Conservation (phyloP, 2,888 invertebrate species). For the Zeuzera pyrina region DNA sequence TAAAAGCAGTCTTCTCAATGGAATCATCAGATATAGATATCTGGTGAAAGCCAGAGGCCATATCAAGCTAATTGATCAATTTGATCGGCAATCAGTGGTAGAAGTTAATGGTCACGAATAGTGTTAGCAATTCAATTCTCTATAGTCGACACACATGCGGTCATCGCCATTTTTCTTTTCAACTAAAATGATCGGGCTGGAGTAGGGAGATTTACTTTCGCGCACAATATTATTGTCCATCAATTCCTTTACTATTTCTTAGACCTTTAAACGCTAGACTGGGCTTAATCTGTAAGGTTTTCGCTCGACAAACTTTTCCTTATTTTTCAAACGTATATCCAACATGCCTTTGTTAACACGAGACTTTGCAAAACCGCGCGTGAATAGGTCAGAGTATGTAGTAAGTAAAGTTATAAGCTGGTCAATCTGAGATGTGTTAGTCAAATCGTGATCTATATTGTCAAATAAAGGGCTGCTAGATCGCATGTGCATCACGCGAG, state of each 20-base stretch:
- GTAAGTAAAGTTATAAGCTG: too few species aligned
- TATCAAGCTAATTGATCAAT: constrained; percentile 5
- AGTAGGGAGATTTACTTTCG: not conserved
- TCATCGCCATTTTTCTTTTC: constrained; percentile 6
- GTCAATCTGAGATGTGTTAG: too few species aligned
- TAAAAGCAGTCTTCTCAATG: not conserved
- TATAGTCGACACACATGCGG: constrained; percentile 13
- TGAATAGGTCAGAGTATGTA: too few species aligned
- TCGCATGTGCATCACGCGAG: too few species aligned
- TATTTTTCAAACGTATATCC: too few species aligned
- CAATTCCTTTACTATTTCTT: not conserved
- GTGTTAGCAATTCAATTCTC: constrained; percentile 13
- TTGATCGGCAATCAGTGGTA: constrained; percentile 12
- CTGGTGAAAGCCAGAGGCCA: not conserved
- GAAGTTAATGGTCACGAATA: constrained; percentile 9
- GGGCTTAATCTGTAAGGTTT: too few species aligned
- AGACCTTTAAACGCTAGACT: too few species aligned
- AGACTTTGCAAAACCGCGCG: too few species aligned
- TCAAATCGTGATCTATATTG: too few species aligned
- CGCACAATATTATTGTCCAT: not conserved
- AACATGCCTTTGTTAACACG: too few species aligned
- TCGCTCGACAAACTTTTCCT: too few species aligned
- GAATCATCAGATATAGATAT: not conserved
- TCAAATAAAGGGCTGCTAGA: too few species aligned
- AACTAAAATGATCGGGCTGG: not conserved